Evolutionary conservation across 2,888 invertebrate species (phyloP).

Genomic region (Drosophila merina): DNA sequence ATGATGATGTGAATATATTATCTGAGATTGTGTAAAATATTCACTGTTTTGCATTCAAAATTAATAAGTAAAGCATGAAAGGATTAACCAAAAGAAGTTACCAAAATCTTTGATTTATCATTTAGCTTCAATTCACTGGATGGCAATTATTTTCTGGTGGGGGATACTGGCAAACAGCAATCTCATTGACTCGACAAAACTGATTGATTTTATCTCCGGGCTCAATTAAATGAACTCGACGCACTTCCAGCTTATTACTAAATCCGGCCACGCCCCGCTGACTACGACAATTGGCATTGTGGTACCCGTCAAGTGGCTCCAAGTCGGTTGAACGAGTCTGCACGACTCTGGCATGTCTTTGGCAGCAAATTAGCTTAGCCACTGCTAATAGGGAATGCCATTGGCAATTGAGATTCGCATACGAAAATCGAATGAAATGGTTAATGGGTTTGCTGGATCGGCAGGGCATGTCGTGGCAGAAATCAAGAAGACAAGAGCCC

Average conservation of each 20-base stretch:
- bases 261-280: conserved; percentile 26
- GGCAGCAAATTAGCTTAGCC: conserved; percentile 68
- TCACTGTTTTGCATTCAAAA: not conserved
- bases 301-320: conserved; percentile 25
- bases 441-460: conserved; percentile 65
- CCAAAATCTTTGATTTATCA: not conserved
- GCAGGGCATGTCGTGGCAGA: conserved; percentile 30
- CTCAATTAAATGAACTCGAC: conserved; percentile 35
- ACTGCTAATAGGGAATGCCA: conserved; percentile 67
- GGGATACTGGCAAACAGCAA: not conserved
- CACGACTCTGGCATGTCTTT: conserved; percentile 64
- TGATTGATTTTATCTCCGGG: conserved; percentile 42
- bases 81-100: not conserved
- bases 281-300: conserved; percentile 39
- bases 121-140: not conserved
- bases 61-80: not conserved
- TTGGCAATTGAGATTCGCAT: conserved; percentile 75
- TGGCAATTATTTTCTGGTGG: not conserved
- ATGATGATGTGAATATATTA: conserved; percentile 18
- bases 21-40: not conserved
- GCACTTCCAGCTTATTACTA: conserved; percentile 37
- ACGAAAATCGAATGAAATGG: conserved; percentile 72
- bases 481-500: conserved; percentile 8
- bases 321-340: conserved; percentile 4
- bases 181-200: conserved; percentile 2